Conservation (phyloP, 2,113 vertebrate species). For the Grus americana region DNA sequence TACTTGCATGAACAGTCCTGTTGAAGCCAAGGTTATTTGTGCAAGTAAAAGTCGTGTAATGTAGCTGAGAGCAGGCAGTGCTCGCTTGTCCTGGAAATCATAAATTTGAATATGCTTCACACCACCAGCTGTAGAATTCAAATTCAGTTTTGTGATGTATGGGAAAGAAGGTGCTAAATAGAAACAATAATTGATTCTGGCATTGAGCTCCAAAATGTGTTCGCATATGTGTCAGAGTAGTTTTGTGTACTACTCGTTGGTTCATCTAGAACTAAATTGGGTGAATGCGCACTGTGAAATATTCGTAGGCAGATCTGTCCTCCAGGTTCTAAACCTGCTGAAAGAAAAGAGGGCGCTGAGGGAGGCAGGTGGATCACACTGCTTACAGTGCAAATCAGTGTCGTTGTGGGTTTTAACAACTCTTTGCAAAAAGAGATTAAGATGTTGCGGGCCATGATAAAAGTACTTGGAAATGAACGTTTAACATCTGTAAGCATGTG, state of each 20-base stretch:
- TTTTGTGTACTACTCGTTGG: neutral
- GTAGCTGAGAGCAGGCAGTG: neutral
- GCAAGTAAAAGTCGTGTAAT: neutral
- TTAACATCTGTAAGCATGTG: neutral
- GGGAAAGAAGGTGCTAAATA: neutral
- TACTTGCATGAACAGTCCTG: neutral
- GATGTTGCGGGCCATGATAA: neutral
- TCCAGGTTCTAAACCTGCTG: neutral
- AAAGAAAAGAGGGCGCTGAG: neutral
- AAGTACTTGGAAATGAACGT: neutral
- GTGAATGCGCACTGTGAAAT: neutral
- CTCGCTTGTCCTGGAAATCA: neutral
- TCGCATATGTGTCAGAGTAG: neutral
- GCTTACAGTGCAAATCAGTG: neutral
- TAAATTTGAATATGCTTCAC: neutral
- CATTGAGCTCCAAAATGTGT: neutral
- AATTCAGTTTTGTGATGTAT: fast-evolving
- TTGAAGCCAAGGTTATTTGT: neutral
- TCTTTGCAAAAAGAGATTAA: neutral
- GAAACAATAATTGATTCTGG: neutral
- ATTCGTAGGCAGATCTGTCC: neutral
- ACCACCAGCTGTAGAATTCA: neutral
- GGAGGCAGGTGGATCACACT: neutral
- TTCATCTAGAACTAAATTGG: neutral
- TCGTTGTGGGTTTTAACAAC: fast-evolving